phyloP scores from a whole-genome alignment of 1,140 invertebrate species.

The Pinna nobilis region DNA sequence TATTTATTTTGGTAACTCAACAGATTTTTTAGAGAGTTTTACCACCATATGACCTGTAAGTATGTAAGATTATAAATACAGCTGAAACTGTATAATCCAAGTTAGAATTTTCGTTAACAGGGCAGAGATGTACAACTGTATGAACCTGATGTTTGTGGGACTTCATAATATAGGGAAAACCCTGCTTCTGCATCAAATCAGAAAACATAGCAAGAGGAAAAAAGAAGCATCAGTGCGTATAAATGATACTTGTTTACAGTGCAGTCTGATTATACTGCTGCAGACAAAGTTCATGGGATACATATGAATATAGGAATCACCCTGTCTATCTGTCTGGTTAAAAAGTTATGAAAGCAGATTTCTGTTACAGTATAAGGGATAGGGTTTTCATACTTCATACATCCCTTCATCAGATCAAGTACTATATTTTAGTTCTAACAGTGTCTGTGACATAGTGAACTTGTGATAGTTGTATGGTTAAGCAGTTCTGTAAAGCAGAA shows the following conservation, averaged over 20 bases:
- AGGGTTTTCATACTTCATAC: too few relatives aligned
- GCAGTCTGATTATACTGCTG: too few relatives aligned
- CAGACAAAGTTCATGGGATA: too few relatives aligned
- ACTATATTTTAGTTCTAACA: too few relatives aligned
- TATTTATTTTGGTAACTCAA: background rate
- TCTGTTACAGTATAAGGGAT: too few relatives aligned
- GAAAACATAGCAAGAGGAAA: constrained; percentile 84
- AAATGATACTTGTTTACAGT: background rate
- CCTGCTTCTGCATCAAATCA: constrained; percentile 89
- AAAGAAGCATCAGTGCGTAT: constrained; percentile 47
- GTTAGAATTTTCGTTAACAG: constrained; percentile 76
- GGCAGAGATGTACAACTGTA: constrained; percentile 93
- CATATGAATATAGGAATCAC: too few relatives aligned
- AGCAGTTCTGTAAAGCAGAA: too few relatives aligned
- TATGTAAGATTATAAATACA: background rate
- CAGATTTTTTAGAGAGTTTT: constrained; percentile 1
- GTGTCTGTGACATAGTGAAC: too few relatives aligned
- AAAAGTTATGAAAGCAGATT: too few relatives aligned
- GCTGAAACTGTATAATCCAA: background rate
- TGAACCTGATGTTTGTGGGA: constrained; percentile 99
- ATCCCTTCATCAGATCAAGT: too few relatives aligned
- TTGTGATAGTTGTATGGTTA: too few relatives aligned
- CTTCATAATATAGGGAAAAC: constrained; percentile 96
- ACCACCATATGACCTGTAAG: background rate
- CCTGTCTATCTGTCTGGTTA: too few relatives aligned